phyloP scores from a whole-genome alignment of 2,797 vertebrate species.

The Acrossocheilus fasciatus region DNA sequence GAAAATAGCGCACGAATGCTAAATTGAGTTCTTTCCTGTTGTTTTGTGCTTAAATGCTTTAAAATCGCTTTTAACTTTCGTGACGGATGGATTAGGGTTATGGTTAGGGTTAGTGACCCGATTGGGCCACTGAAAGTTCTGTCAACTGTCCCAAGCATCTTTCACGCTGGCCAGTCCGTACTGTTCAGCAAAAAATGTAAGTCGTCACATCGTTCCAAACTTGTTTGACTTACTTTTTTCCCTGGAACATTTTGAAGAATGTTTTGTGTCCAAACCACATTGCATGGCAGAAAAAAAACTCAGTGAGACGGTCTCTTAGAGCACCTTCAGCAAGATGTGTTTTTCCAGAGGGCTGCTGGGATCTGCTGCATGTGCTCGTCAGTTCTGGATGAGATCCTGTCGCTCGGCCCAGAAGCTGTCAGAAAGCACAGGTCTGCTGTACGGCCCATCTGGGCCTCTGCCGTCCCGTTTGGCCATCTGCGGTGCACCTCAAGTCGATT shows the following conservation, averaged over 20 bases:
- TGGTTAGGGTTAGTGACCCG: too few relatives aligned
- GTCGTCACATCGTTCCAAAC: too few relatives aligned
- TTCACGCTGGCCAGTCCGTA: too few relatives aligned
- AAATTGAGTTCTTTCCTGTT: too few relatives aligned
- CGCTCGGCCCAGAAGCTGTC: constrained; percentile 37
- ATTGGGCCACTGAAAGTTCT: too few relatives aligned
- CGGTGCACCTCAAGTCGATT: background rate
- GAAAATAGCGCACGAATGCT: too few relatives aligned
- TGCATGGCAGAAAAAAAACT: background rate
- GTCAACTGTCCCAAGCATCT: too few relatives aligned
- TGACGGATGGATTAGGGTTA: too few relatives aligned
- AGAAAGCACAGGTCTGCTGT: constrained; percentile 8
- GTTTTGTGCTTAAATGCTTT: too few relatives aligned
- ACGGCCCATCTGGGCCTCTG: constrained; percentile 1
- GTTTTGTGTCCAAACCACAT: background rate
- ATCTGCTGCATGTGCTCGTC: background rate
- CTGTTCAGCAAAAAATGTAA: too few relatives aligned
- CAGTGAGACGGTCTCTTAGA: background rate
- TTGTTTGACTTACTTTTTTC: background rate
- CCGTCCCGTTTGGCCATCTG: constrained; percentile 6
- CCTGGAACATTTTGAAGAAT: background rate
- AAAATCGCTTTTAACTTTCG: too few relatives aligned
- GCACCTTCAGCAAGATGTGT: background rate
- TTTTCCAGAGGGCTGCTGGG: background rate
- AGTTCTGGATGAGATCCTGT: constrained; percentile 4